Percentiles rank a stretch among this genome's conserved stretches.
These are phyloP conservation scores for Hippocampus zosterae DNA, from an alignment of 2,113 vertebrate genomes.

Conservation along the genomic window DNA sequence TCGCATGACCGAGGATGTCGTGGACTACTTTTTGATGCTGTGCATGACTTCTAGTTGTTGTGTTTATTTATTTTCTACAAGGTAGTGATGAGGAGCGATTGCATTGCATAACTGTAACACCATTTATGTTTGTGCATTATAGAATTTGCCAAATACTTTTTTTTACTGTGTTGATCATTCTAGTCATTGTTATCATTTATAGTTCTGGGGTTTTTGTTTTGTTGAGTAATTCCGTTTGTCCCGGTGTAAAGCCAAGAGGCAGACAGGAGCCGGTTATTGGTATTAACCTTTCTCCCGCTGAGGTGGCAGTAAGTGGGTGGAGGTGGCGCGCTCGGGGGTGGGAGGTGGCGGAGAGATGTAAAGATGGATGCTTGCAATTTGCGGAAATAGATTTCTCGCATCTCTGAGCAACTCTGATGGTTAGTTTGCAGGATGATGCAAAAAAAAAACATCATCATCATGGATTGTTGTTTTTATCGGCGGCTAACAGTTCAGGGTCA, in stretches of 20 bases:
- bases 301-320: background rate
- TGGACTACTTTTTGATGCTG: too few relatives aligned
- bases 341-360: background rate
- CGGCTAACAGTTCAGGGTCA: background rate
- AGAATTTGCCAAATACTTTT: too few relatives aligned
- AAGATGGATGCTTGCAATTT: background rate
- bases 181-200: background rate
- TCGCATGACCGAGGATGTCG: too few relatives aligned
- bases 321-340: background rate
- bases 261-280: background rate
- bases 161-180: background rate
- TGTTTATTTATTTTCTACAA: too few relatives aligned
- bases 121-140: too few relatives aligned
- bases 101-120: too few relatives aligned
- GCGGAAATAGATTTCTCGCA: background rate
- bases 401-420: background rate
- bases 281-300: slow-evolving; percentile 1
- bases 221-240: background rate
- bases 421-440: background rate
- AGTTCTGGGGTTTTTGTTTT: background rate
- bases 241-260: background rate
- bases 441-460: background rate
- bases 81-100: too few relatives aligned
- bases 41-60: too few relatives aligned
- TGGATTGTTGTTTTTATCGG: background rate